Conservation (phyloP, 2,113 vertebrate genomes). For the Pelodiscus sinensis region DNA sequence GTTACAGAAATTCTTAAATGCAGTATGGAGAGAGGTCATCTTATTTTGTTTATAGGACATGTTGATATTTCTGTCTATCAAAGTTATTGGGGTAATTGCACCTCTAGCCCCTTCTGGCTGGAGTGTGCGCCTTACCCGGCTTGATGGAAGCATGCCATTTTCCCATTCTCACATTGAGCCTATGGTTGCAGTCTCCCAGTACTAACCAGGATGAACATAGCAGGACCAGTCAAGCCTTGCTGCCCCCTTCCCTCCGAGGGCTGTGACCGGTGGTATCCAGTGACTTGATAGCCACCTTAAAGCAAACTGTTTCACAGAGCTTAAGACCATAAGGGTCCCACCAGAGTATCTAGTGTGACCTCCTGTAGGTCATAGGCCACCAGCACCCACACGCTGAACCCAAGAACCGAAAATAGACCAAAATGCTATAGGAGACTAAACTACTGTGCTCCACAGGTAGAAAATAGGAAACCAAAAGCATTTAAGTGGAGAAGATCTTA, state of each 20-base stretch:
- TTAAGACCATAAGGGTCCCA: background rate
- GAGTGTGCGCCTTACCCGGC: background rate
- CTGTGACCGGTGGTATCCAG: background rate
- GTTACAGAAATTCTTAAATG: background rate
- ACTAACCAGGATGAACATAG: background rate
- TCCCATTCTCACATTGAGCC: background rate
- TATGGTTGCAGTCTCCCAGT: background rate
- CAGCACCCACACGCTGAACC: background rate
- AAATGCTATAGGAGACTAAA: background rate
- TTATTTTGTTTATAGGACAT: background rate
- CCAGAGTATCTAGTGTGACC: background rate
- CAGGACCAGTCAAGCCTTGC: background rate
- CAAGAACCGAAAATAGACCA: background rate
- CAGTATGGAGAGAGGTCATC: background rate
- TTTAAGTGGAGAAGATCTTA: background rate
- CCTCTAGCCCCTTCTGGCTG: background rate
- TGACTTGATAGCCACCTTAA: background rate
- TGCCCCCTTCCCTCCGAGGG: fast-evolving
- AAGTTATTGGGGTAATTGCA: background rate
- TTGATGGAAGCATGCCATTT: background rate
- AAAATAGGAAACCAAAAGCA: background rate
- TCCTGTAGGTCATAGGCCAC: background rate
- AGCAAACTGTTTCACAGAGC: background rate
- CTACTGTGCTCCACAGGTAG: background rate
- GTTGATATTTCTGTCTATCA: background rate